Base-by-base conservation (phyloP, 1,140 invertebrate species). In the Drosophila athabasca region DNA sequence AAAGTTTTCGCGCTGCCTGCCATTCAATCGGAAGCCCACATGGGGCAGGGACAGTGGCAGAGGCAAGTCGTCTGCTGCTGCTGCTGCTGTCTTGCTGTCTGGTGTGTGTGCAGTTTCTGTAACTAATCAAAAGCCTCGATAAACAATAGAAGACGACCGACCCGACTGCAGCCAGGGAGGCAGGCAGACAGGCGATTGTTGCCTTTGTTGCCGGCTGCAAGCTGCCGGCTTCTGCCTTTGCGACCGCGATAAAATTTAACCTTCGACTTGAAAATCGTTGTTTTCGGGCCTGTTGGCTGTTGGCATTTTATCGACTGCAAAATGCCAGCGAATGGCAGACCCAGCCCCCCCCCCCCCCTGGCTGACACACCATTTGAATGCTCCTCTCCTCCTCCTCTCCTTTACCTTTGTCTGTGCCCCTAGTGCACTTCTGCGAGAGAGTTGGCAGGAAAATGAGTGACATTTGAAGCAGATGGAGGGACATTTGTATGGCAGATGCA, bases 201-300 rank as follows among this genome's bases (percentile, higher is more conserved):
- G n/a, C 29, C 35, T 49, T 59, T 53, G 41, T 26, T 8, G 15
- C 44, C 41, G 49, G 29, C 8, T 35, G 9, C 31, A 8, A 8
- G 31, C 31, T 26, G 66, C 41, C 54, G 26, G 26, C 72, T 71
- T 55, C 64, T 73, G 39, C 45, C 17, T 46, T 75, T 62, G 35
- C 46, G 64, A 55, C 65, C 69, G 62, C 82, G 66, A 85, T 85
- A 87, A 71, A 78, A 87, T 88, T 54, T 76, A 87, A 87, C 82
- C 82, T 87, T 87, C 82, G 82, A 87, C 83, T 87, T 87, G 83
- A 87, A 87, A 85, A 69, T 74, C 35, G 3, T 39, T 39, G 11
- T 39, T 39, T 39, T 39, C 11, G 35, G 35, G 35, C 11, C 35
- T 39, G 35, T 11, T 59, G 44, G 62, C 79, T 59, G 61, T 66